These are phyloP conservation scores for Isoperla grammatica DNA, from an alignment of 2,888 invertebrate species.

Conservation along the genomic window DNA sequence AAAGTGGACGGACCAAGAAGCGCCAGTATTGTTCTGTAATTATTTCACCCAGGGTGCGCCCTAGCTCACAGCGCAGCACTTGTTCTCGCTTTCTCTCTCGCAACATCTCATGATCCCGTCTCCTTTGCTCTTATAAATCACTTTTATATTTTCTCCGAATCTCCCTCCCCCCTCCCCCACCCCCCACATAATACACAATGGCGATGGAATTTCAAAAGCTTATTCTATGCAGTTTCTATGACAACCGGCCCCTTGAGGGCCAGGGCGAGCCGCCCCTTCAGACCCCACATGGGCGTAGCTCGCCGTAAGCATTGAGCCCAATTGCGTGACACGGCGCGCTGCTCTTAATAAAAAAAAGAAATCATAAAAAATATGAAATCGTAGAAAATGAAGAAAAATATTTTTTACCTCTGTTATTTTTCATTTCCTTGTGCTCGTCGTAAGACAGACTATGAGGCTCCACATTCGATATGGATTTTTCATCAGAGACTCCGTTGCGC, in stretches of 20 bases:
- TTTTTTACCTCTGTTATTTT: slow-evolving; percentile 22
- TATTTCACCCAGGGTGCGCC: not conserved
- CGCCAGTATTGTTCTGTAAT: no score
- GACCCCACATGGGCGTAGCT: slow-evolving; percentile 25
- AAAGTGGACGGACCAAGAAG: no score
- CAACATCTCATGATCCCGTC: slow-evolving; percentile 10
- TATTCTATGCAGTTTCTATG: slow-evolving; percentile 26
- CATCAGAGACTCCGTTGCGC: no score
- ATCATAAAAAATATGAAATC: slow-evolving; percentile 25
- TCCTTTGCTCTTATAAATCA: slow-evolving; percentile 26
- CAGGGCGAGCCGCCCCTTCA: slow-evolving; percentile 14
- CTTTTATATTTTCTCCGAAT: slow-evolving; percentile 22
- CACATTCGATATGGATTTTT: no score
- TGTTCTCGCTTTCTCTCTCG: slow-evolving; percentile 1
- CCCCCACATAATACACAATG: slow-evolving; percentile 20
- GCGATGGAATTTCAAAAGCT: slow-evolving; percentile 28
- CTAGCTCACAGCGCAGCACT: not conserved
- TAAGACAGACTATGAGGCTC: no score
- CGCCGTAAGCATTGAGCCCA: slow-evolving; percentile 14
- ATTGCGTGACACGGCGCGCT: slow-evolving; percentile 23
- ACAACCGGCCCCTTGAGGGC: slow-evolving; percentile 19
- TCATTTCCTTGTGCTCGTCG: slow-evolving; percentile 15
- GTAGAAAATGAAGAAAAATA: slow-evolving; percentile 24
- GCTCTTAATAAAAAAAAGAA: slow-evolving; percentile 19
- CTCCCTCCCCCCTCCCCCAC: slow-evolving; percentile 8